Base-by-base conservation (phyloP, 2,113 vertebrate species). In the Haliaeetus leucogaster region DNA sequence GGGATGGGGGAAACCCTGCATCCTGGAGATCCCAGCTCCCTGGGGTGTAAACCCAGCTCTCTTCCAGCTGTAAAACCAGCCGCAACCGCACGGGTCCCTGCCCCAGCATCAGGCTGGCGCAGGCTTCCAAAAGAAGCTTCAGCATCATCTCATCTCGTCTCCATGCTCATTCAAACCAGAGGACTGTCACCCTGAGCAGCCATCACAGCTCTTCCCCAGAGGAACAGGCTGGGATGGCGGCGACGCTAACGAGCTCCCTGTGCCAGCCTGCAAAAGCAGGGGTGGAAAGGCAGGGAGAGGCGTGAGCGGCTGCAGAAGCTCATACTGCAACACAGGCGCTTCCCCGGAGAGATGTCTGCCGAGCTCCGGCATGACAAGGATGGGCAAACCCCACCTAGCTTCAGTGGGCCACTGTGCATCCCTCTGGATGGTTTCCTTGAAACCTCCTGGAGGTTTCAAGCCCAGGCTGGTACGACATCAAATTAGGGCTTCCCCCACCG, bases 41-140 rank as follows among this genome's bases (percentile, higher is more conserved):
- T 0, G 0, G 13, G 7, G 13, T 1, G 2, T 16, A 48, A 66
- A 65, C 20, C 9, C 48, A 76, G 21, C 42, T 82, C 30, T 80
- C 40, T 40, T 89, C 26, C 43, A 68, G 38, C 67, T 21, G 5
- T 36, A 76, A 81, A 80, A 6, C 12, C 53, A 80, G 15, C 17
- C 0, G 0, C 2, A 3, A 58, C 19, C 0, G 0, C 45, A 22
- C 0, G 0, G 82, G 56, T 36, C 61, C 47, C 30, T 76, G 43
- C 10, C 12, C n/a, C 71, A 72, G 7, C 13, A 14, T 15, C 32
- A 71, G 42, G 47, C 10, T 50, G 36, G 10, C 2, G 0, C 1
- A 2, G 26, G 32, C 6, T 11, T 79, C 42, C 26, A 29, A 26
- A 20, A 11, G 47, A 84, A 90, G n/a, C 38, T n/a, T 70, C 20